Evolutionary conservation across 2,113 vertebrate species (phyloP).

Genomic region (Oreochromis aureus): DNA sequence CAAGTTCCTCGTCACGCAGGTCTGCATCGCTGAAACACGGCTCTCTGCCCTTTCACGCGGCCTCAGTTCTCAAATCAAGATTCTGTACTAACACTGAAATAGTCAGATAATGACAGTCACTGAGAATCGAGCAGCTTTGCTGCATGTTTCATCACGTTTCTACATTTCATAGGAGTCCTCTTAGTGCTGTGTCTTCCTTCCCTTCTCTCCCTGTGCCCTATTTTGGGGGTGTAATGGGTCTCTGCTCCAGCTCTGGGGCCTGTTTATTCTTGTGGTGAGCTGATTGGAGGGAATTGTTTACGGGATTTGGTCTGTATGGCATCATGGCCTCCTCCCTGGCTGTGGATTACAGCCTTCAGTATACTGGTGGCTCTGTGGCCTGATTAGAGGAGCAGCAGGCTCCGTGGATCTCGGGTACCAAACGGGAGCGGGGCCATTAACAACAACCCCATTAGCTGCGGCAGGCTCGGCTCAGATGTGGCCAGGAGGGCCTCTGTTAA

Average conservation of each 20-base stretch:
- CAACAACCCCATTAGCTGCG: slow-evolving; percentile 60
- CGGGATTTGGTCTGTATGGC: slow-evolving; percentile 36
- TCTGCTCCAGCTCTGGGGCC: background rate
- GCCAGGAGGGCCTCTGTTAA: slow-evolving; percentile 41
- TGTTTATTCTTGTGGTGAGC: slow-evolving; percentile 60
- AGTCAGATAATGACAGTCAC: background rate
- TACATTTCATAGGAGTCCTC: background rate
- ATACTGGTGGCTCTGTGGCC: slow-evolving; percentile 44
- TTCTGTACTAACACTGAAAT: background rate
- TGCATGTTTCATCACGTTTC: background rate
- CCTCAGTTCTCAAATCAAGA: background rate
- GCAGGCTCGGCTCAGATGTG: slow-evolving; percentile 62
- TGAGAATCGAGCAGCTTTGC: background rate
- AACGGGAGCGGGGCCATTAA: slow-evolving; percentile 64
- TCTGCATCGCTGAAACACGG: slow-evolving; percentile 13
- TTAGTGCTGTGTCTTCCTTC: background rate
- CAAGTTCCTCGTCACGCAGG: slow-evolving; percentile 97
- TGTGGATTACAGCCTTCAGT: slow-evolving; percentile 47
- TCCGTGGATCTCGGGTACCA: slow-evolving; percentile 8
- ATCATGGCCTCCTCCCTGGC: slow-evolving; percentile 49
- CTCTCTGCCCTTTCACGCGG: background rate
- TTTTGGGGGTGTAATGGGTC: background rate
- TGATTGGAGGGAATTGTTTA: slow-evolving; percentile 56
- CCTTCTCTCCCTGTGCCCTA: background rate
- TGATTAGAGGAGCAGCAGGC: slow-evolving; percentile 62